Percentiles rank a stretch among this genome's conserved stretches.
phyloP scores from a whole-genome alignment of 2,888 invertebrate genomes.

The Drosophila quinaria region DNA sequence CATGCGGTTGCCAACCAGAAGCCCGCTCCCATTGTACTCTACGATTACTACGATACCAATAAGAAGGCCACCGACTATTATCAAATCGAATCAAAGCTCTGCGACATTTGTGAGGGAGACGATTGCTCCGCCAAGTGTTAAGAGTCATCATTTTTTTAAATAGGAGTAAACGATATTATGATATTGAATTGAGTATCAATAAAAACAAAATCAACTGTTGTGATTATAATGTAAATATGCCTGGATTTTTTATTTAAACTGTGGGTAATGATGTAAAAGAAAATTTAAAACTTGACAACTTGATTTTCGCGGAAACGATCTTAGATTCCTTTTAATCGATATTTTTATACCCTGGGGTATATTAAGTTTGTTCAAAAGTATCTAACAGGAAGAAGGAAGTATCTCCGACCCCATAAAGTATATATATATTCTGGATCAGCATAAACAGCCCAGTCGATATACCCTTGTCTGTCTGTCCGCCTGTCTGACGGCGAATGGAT shows the following conservation, averaged over 20 bases:
- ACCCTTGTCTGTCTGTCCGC: too few relatives aligned
- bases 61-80: conserved; percentile 82
- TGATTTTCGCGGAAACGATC: too few relatives aligned
- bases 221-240: conserved; percentile 40
- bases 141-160: background rate
- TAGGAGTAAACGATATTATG: background rate
- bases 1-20: conserved; percentile 95
- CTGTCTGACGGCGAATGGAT: too few relatives aligned
- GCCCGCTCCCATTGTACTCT: conserved; percentile 93
- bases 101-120: conserved; percentile 63
- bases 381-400: too few relatives aligned
- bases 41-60: conserved; percentile 95
- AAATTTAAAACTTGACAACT: too few relatives aligned
- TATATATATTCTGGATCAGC: too few relatives aligned
- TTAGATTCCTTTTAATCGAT: too few relatives aligned
- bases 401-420: too few relatives aligned
- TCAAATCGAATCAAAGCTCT: conserved; percentile 81
- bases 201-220: conserved; percentile 29
- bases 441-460: too few relatives aligned
- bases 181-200: conserved; percentile 3
- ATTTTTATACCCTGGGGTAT: too few relatives aligned
- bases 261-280: too few relatives aligned
- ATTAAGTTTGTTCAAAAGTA: too few relatives aligned
- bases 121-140: conserved; percentile 60
- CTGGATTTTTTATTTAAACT: background rate